Conservation (phyloP, 1,140 invertebrate species). For the Macrosteles quadrilineatus region DNA sequence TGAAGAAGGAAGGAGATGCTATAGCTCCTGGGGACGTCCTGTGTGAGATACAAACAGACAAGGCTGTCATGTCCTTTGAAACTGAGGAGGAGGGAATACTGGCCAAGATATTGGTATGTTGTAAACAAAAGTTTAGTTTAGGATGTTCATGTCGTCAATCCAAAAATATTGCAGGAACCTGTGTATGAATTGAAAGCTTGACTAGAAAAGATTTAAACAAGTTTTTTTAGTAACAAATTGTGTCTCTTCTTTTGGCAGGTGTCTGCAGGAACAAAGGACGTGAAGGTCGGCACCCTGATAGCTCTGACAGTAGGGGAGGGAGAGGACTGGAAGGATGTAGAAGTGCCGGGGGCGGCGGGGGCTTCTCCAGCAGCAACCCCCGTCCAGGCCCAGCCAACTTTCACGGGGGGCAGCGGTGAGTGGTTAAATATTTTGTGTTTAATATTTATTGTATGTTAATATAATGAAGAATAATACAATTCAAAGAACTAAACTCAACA, state of each 20-base stretch:
- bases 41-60: constrained; percentile 99
- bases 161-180: too few relatives aligned
- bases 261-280: constrained; percentile 55
- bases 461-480: too few relatives aligned
- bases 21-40: constrained; percentile 84
- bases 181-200: too few relatives aligned
- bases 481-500: too few relatives aligned
- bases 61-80: constrained; percentile 99
- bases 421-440: too few relatives aligned
- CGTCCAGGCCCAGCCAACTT: constrained; percentile 23
- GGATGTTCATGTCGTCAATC: too few relatives aligned
- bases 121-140: too few relatives aligned
- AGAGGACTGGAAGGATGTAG: constrained; percentile 55
- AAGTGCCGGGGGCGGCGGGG: constrained; percentile 33
- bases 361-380: constrained; percentile 46
- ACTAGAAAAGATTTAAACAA: too few relatives aligned
- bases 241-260: too few relatives aligned
- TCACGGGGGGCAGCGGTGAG: constrained; percentile 25
- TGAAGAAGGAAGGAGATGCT: constrained; percentile 92
- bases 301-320: constrained; percentile 86
- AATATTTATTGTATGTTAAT: too few relatives aligned
- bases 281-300: constrained; percentile 82
- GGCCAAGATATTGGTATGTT: constrained; percentile 81
- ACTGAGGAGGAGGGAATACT: constrained; percentile 97
- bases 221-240: too few relatives aligned